phyloP scores from a whole-genome alignment of 2,113 vertebrate genomes.

The Onychostoma macrolepis region DNA sequence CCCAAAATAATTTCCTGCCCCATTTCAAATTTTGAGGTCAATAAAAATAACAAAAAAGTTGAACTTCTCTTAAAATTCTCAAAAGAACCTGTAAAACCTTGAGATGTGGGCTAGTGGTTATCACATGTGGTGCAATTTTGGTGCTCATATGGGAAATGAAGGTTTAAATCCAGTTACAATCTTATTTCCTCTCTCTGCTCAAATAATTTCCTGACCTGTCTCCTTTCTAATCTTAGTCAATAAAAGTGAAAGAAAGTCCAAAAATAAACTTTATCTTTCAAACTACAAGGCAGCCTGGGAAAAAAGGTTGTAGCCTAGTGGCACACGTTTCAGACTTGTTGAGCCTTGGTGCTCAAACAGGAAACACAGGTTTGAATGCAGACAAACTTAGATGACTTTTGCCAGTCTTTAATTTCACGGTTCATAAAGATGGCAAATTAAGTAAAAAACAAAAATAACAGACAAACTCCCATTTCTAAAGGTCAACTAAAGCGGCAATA shows the following conservation, averaged over 20 bases:
- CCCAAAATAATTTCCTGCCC: background rate
- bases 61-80: background rate
- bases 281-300: background rate
- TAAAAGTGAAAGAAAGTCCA: background rate
- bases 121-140: background rate
- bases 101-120: background rate
- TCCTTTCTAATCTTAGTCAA: background rate
- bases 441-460: background rate
- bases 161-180: background rate
- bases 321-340: background rate
- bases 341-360: no score
- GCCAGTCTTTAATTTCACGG: background rate
- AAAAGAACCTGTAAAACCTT: background rate
- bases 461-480: background rate
- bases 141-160: background rate
- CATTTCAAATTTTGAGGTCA: constrained; percentile 3
- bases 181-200: background rate
- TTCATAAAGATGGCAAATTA: no score
- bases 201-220: background rate
- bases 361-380: background rate
- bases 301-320: background rate
- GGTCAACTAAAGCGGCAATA: no score
- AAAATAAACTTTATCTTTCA: background rate
- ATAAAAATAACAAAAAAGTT: background rate
- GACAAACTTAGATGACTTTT: background rate